Percentiles rank a stretch among this genome's conserved stretches.
Evolutionary conservation across 2,888 invertebrate genomes (phyloP).

Genomic region (Nephrotoma guestfalica): DNA sequence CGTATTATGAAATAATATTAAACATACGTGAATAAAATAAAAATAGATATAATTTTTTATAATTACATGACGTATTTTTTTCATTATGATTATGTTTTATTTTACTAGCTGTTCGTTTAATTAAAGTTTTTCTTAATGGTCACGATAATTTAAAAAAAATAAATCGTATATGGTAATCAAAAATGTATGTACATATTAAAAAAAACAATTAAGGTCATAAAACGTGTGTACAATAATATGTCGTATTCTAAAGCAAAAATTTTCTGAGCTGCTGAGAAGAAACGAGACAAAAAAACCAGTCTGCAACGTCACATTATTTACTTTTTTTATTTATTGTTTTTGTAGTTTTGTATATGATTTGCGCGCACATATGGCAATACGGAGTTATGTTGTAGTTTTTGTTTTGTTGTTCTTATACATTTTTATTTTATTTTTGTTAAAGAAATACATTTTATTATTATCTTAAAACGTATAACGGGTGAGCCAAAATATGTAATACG

Average conservation of each 20-base stretch:
- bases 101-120: neutral
- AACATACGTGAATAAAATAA: neutral
- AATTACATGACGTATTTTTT: neutral
- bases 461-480: neutral
- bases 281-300: conserved; percentile 1
- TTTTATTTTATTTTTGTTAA: neutral
- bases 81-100: neutral
- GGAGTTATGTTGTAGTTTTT: neutral
- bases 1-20: neutral
- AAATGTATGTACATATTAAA: neutral
- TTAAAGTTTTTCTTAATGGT: neutral
- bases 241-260: neutral
- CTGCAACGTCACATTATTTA: conserved; percentile 2
- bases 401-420: neutral
- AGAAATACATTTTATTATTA: neutral
- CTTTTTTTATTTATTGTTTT: neutral
- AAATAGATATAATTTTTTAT: neutral
- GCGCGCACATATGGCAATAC: neutral
- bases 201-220: neutral
- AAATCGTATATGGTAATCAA: neutral
- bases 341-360: neutral
- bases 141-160: neutral
- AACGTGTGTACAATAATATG: neutral
- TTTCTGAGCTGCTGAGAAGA: neutral
- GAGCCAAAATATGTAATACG: neutral